These are phyloP conservation scores for Escarpia spicata DNA, from an alignment of 2,888 invertebrate species.

Conservation along the genomic window DNA sequence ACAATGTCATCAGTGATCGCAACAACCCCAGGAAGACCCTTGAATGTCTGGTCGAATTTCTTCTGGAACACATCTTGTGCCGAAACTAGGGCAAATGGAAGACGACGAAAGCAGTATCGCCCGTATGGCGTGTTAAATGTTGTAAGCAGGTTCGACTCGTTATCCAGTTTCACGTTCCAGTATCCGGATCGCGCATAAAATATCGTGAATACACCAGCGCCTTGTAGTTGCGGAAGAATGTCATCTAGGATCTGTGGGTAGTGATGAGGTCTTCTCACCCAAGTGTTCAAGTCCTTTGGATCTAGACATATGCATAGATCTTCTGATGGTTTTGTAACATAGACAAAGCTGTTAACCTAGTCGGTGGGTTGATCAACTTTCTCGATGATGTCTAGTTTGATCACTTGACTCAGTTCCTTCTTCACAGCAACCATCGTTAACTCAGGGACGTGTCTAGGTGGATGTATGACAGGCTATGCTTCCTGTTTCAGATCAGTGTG, in stretches of 20 bases:
- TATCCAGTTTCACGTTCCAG: constrained; percentile 14
- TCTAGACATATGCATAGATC: neutral
- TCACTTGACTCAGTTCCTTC: neutral
- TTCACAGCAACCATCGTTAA: neutral
- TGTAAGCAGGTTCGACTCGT: constrained; percentile 6
- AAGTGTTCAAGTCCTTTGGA: neutral
- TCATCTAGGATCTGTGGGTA: neutral
- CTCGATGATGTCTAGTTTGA: neutral
- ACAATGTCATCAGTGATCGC: constrained; percentile 13
- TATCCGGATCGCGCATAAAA: neutral
- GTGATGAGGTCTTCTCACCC: too few species aligned
- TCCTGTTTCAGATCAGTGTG: neutral
- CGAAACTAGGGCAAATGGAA: neutral
- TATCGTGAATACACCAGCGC: neutral
- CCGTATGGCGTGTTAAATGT: neutral
- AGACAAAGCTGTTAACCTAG: too few species aligned
- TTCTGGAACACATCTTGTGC: neutral
- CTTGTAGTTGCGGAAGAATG: constrained; percentile 17
- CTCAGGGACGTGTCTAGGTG: neutral
- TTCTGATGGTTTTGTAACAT: neutral
- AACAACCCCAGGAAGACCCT: neutral
- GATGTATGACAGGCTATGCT: neutral
- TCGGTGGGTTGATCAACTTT: neutral
- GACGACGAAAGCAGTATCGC: neutral
- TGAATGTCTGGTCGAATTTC: neutral